A percentile compares a stretch with the other conserved stretches of the same genome.
These are phyloP conservation scores for Cydia fagiglandana DNA, from an alignment of 1,140 invertebrate genomes.

Conservation along the genomic window DNA sequence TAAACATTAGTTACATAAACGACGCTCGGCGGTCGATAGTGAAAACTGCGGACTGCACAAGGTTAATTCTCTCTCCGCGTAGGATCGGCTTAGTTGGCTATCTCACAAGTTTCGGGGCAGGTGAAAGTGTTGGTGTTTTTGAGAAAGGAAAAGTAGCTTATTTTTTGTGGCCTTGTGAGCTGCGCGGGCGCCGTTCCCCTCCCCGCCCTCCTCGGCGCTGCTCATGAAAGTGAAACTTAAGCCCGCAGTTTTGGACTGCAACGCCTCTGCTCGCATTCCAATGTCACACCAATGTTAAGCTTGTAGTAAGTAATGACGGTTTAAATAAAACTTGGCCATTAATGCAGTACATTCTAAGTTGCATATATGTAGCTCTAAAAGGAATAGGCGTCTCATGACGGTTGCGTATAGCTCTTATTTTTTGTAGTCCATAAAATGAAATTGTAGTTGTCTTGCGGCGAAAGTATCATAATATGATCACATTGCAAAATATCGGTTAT, in stretches of 20 bases:
- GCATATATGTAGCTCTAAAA: not conserved
- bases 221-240: slow-evolving; percentile 66
- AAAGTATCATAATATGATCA: no score
- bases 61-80: slow-evolving; percentile 23
- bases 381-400: not conserved
- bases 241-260: slow-evolving; percentile 38
- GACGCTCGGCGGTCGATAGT: slow-evolving; percentile 35
- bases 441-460: no score
- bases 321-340: not conserved
- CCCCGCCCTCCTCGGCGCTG: slow-evolving; percentile 21
- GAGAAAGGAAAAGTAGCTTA: slow-evolving; percentile 76
- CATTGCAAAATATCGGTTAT: no score
- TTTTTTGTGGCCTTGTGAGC: slow-evolving; percentile 65
- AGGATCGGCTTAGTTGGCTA: slow-evolving; percentile 35
- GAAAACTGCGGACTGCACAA: slow-evolving; percentile 35
- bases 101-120: slow-evolving; percentile 57
- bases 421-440: no score
- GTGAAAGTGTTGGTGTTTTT: slow-evolving; percentile 75
- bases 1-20: slow-evolving; percentile 32
- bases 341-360: not conserved
- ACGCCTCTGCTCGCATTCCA: slow-evolving; percentile 45
- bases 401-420: no score
- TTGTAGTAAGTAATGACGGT: slow-evolving; percentile 15
- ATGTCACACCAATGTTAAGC: slow-evolving; percentile 41
- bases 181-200: slow-evolving; percentile 40